A percentile compares a stretch with the other conserved stretches of the same genome.
phyloP scores from a whole-genome alignment of 2,113 vertebrate genomes.

The Capra hircus region DNA sequence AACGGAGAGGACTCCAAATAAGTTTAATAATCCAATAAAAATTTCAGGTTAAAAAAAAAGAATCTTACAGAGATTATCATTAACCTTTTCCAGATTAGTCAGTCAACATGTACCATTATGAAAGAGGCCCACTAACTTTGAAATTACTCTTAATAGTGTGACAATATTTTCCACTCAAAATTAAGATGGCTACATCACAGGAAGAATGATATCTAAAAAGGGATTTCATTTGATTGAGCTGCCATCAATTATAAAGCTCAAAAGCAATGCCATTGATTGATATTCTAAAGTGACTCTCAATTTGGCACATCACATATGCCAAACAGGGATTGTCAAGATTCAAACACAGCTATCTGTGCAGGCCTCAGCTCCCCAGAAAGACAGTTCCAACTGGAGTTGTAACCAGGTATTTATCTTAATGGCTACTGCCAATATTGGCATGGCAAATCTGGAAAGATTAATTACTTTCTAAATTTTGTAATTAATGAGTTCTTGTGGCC shows the following conservation, averaged over 20 bases:
- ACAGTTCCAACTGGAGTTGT: neutral
- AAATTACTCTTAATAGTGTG: constrained; percentile 35
- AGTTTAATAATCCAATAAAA: constrained; percentile 85
- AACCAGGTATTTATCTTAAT: neutral
- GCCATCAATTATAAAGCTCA: constrained; percentile 15
- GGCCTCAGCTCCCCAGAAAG: constrained; percentile 23
- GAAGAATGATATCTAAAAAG: constrained; percentile 20
- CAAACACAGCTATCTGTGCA: neutral
- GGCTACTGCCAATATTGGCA: constrained; percentile 61
- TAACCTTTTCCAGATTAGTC: constrained; percentile 83
- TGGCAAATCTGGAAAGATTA: constrained; percentile 81
- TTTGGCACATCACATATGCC: neutral
- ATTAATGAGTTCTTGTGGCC: constrained; percentile 89
- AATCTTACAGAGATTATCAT: constrained; percentile 77
- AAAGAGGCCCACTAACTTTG: constrained; percentile 44
- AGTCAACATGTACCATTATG: constrained; percentile 66
- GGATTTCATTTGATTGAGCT: constrained; percentile 4
- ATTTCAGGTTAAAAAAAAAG: constrained; percentile 68
- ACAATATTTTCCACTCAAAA: constrained; percentile 33
- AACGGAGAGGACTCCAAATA: constrained; percentile 94
- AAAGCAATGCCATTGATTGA: neutral
- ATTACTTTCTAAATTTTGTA: constrained; percentile 77
- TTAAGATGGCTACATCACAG: neutral
- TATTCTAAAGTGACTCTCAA: constrained; percentile 22
- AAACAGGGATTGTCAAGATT: neutral